These are phyloP conservation scores for Ammodytes marinus DNA, from an alignment of 2,113 vertebrate species.

Conservation along the genomic window DNA sequence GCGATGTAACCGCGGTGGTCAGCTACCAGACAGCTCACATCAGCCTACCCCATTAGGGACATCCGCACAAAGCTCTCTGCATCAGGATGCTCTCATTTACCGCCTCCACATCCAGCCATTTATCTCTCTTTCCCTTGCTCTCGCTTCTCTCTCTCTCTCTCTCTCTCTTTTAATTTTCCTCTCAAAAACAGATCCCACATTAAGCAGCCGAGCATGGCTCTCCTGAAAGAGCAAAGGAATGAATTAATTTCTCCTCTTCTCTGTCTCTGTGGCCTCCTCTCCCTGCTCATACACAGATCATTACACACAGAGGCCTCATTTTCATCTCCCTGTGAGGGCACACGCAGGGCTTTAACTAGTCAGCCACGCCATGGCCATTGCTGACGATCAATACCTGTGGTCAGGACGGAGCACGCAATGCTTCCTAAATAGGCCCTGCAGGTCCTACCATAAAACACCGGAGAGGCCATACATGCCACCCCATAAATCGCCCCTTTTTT, in stretches of 20 bases:
- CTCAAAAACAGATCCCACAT: conserved; percentile 80
- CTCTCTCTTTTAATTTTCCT: conserved; percentile 81
- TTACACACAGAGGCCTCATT: conserved; percentile 85
- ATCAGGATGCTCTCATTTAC: conserved; percentile 83
- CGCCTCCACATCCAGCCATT: conserved; percentile 76
- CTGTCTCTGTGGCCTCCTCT: conserved; percentile 76
- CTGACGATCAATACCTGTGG: conserved; percentile 82
- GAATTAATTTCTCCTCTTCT: conserved; percentile 81
- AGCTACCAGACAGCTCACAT: conserved; percentile 74
- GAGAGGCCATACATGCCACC: conserved; percentile 70
- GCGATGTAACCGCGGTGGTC: conserved; percentile 62
- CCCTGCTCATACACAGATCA: conserved; percentile 85
- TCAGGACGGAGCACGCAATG: conserved; percentile 76
- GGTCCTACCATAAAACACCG: conserved; percentile 84
- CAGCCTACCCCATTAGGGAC: conserved; percentile 77
- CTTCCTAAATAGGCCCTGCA: conserved; percentile 82
- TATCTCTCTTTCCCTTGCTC: conserved; percentile 72
- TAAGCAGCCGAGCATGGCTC: conserved; percentile 77
- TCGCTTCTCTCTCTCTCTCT: conserved; percentile 44
- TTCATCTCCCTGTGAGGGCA: conserved; percentile 81
- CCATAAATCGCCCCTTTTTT: conserved; percentile 72
- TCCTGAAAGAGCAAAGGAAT: conserved; percentile 79
- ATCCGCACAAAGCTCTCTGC: conserved; percentile 71
- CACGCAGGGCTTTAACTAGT: conserved; percentile 82
- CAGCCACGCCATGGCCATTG: conserved; percentile 69